Evolutionary conservation across 2,113 vertebrate genomes (phyloP), one percentile per base, ranked within the genome.

Genomic region (Eudyptes chrysolophus): DNA sequence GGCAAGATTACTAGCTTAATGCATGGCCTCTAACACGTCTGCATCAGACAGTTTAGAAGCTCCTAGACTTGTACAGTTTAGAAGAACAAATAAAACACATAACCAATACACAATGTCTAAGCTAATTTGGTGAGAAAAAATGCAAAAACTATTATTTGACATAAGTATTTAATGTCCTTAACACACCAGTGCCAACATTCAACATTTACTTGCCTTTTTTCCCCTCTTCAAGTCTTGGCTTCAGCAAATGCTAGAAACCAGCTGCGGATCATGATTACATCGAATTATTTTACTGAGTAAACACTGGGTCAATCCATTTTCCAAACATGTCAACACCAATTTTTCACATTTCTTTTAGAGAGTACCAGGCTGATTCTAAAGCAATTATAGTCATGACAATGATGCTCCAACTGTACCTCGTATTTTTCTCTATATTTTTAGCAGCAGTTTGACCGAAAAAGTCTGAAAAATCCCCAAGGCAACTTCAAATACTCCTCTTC

Each of bases 251-350:
- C 61, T 71, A 49, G 68, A 81, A 96, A 44, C 19, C 86, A 92
- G 77, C 48, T 82, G 74, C 7, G 7, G 65, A 87, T 81, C 72
- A 84, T 0, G 2, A 84, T 79, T 79, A 48, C 36, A 76, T 69
- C 36, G 84, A 89, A 94, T 92, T 71, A 84, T 94, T 96, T 89
- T 68, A 42, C 77, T 87, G 62, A 82, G 74, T 77, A 94, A 95
- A 97, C 68, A 70, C 16, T 2, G 6, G 82, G 89, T 87, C 92
- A 84, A 82, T 87, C 55, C 69, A 64, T 78, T 94, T 94, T 29
- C 61, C 69, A 82, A 92, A 92, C 13, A 71, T 6, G 34, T 60
- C 83, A 96, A 84, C 54, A 75, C 52, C 87, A 87, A 72, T 38
- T 49, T 86, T 64, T 89, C 68, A 81, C 76, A 32, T 92, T 95